phyloP scores from a whole-genome alignment of 1,140 invertebrate genomes.

The Halictus rubicundus region DNA sequence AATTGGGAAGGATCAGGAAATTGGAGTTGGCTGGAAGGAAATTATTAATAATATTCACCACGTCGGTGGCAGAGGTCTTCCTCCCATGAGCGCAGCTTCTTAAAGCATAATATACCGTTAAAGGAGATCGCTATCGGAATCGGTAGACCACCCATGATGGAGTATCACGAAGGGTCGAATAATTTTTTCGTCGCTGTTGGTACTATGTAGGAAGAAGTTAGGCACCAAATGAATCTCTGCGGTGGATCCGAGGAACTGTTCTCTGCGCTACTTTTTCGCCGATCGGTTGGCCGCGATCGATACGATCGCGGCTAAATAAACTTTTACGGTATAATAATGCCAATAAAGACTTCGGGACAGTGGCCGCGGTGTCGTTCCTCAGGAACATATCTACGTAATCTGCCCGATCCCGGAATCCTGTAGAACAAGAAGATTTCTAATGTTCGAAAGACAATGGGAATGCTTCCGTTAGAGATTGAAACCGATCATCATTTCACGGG shows the following conservation, averaged over 20 bases:
- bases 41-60: slow-evolving; percentile 31
- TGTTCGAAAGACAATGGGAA: not conserved
- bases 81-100: slow-evolving; percentile 29
- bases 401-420: not conserved
- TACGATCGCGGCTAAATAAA: slow-evolving; percentile 5
- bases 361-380: not conserved
- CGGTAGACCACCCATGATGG: slow-evolving; percentile 53
- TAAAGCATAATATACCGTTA: slow-evolving; percentile 48
- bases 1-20: not conserved
- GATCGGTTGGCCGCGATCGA: not conserved
- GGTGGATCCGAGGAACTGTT: slow-evolving; percentile 6
- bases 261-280: not conserved
- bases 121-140: slow-evolving; percentile 53
- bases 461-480: not conserved
- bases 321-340: slow-evolving; percentile 10
- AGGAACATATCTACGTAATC: slow-evolving; percentile 1
- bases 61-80: slow-evolving; percentile 21
- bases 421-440: slow-evolving; percentile 1
- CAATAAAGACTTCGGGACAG: not conserved
- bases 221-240: slow-evolving; percentile 39
- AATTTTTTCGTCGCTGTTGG: slow-evolving; percentile 12
- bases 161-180: slow-evolving; percentile 48
- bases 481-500: not conserved
- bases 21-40: not conserved
- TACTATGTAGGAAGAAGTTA: slow-evolving; percentile 21